Evolutionary conservation across 23 tunicate species (phyloP).

Genomic region (Oikopleura dioica): DNA sequence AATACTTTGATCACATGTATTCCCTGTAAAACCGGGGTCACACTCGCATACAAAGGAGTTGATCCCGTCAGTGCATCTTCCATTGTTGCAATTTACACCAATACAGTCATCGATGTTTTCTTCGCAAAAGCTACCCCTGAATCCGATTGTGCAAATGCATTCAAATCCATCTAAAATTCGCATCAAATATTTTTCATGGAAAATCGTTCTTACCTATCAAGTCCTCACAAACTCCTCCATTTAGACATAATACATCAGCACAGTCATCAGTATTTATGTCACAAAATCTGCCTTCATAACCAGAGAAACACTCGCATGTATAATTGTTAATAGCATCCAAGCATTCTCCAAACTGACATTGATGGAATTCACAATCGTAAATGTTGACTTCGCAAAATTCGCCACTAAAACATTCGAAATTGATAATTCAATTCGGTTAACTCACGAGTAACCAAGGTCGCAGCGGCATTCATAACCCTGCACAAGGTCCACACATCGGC

Average conservation of each 20-base stretch:
- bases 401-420: not conserved
- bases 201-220: no score
- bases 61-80: slow-evolving; percentile 17
- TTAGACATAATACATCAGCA: no score
- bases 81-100: slow-evolving; percentile 17
- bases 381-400: not conserved
- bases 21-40: not conserved
- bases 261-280: not conserved
- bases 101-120: not conserved
- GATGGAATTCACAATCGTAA: not conserved
- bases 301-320: not conserved
- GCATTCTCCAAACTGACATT: slow-evolving; percentile 21
- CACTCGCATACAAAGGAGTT: not conserved
- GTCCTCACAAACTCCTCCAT: no score
- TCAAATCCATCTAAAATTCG: no score
- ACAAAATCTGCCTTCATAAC: not conserved
- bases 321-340: slow-evolving; percentile 5
- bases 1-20: no score
- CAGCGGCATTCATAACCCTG: not conserved
- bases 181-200: no score
- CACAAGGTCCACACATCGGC: not conserved
- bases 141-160: no score
- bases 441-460: not conserved
- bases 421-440: not conserved
- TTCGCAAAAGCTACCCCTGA: no score